Evolutionary conservation across 1,140 invertebrate genomes (phyloP).

Genomic region (Lasioglossum baleicum): DNA sequence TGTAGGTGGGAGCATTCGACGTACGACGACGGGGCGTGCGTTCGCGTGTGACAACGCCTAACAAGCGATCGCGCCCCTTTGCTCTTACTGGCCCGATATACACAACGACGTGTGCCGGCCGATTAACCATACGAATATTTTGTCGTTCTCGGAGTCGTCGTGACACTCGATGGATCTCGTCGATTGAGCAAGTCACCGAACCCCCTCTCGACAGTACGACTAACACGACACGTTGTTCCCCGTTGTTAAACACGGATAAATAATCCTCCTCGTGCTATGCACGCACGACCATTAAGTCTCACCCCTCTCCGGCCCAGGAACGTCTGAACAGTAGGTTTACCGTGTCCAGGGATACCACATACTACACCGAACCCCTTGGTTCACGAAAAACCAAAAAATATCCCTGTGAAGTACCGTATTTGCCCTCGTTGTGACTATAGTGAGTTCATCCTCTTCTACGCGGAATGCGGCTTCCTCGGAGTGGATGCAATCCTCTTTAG

Average conservation of each 20-base stretch:
- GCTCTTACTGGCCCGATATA: slow-evolving; percentile 11
- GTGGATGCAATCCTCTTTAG: slow-evolving; percentile 52
- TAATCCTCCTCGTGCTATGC: slow-evolving; percentile 44
- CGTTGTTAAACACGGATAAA: slow-evolving; percentile 11
- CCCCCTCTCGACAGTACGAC: neutral
- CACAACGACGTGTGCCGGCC: slow-evolving; percentile 1
- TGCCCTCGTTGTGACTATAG: slow-evolving; percentile 44
- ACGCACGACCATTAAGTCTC: slow-evolving; percentile 28
- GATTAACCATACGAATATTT: slow-evolving; percentile 8
- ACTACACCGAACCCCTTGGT: slow-evolving; percentile 11
- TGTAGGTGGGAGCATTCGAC: slow-evolving; percentile 57
- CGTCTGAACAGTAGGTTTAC: slow-evolving; percentile 48
- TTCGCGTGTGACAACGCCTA: slow-evolving; percentile 65
- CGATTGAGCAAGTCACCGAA: slow-evolving; percentile 9
- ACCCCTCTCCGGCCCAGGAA: slow-evolving; percentile 41
- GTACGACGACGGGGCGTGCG: slow-evolving; percentile 57
- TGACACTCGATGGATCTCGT: slow-evolving; percentile 39
- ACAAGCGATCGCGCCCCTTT: slow-evolving; percentile 54
- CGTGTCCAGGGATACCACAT: slow-evolving; percentile 26
- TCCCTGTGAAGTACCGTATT: slow-evolving; percentile 35
- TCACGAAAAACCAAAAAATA: slow-evolving; percentile 1
- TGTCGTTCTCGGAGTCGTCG: neutral
- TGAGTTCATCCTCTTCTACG: slow-evolving; percentile 39
- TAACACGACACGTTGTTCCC: slow-evolving; percentile 16
- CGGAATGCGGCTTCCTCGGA: slow-evolving; percentile 61